Conservation (phyloP, 2,797 vertebrate genomes). For the Philypnodon macrostomus region DNA sequence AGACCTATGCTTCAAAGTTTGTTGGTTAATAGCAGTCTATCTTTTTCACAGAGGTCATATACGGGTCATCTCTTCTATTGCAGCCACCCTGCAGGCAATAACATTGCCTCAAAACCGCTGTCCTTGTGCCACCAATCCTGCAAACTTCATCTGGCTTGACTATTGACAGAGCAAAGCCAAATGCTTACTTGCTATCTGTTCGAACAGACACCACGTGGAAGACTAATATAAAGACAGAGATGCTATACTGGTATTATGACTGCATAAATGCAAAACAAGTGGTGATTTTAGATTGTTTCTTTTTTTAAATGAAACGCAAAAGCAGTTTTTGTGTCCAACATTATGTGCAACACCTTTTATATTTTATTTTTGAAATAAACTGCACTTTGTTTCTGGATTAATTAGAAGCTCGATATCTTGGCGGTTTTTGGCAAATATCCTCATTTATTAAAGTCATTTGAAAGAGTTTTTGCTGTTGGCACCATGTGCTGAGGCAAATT, state of each 20-base stretch:
- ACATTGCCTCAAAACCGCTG: conserved; percentile 49
- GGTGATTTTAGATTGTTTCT: no score
- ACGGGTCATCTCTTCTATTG: conserved; percentile 58
- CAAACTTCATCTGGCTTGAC: conserved; percentile 35
- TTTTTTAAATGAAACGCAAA: no score
- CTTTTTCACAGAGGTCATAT: conserved; percentile 34
- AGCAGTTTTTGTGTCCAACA: no score
- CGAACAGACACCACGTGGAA: no score
- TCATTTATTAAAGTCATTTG: conserved; percentile 48
- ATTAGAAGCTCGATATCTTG: no score
- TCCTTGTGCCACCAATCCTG: conserved; percentile 41
- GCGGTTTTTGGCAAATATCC: conserved; percentile 29
- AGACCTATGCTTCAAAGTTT: conserved; percentile 8
- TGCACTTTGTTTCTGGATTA: no score
- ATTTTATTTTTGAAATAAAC: no score
- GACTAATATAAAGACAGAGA: no score
- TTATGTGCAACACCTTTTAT: no score
- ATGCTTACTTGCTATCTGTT: no score
- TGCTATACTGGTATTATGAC: no score
- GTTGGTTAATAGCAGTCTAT: conserved; percentile 24
- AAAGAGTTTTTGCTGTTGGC: conserved; percentile 27
- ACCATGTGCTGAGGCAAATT: conserved; percentile 31
- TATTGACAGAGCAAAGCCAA: conserved; percentile 36
- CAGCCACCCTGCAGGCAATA: conserved; percentile 48
- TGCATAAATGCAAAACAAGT: no score